phyloP scores from a whole-genome alignment of 2,113 vertebrate species.

The Rhinolophus sinicus region DNA sequence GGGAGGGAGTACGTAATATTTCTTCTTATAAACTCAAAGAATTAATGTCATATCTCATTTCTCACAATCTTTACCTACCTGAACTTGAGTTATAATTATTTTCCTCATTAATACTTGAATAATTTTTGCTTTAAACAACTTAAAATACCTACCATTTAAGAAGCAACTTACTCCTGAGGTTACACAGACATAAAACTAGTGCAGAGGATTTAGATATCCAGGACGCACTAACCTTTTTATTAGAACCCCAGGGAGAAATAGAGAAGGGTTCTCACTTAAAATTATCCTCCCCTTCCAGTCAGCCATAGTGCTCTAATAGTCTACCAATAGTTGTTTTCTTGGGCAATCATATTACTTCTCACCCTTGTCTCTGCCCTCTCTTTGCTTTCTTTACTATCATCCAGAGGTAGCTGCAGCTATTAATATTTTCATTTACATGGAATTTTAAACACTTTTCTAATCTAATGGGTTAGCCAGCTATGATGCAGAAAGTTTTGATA shows the following conservation, averaged over 20 bases:
- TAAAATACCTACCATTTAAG: slow-evolving; percentile 19
- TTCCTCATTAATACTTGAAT: not conserved
- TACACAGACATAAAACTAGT: not conserved
- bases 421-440: not conserved
- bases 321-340: not conserved
- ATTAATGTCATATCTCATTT: not conserved
- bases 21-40: not conserved
- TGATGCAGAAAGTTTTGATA: not conserved
- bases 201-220: not conserved
- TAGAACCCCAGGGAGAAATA: not conserved
- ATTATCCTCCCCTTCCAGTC: not conserved
- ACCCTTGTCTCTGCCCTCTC: not conserved
- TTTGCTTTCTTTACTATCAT: not conserved
- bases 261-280: not conserved
- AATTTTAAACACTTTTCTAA: not conserved
- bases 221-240: not conserved
- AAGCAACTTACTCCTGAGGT: not conserved
- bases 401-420: not conserved
- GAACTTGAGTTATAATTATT: slow-evolving; percentile 25
- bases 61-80: not conserved
- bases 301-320: not conserved
- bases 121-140: slow-evolving; percentile 10
- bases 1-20: not conserved
- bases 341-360: not conserved
- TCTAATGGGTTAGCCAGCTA: not conserved